Base-by-base conservation (phyloP, 23 tunicate species). In the Ascidia mentula region DNA sequence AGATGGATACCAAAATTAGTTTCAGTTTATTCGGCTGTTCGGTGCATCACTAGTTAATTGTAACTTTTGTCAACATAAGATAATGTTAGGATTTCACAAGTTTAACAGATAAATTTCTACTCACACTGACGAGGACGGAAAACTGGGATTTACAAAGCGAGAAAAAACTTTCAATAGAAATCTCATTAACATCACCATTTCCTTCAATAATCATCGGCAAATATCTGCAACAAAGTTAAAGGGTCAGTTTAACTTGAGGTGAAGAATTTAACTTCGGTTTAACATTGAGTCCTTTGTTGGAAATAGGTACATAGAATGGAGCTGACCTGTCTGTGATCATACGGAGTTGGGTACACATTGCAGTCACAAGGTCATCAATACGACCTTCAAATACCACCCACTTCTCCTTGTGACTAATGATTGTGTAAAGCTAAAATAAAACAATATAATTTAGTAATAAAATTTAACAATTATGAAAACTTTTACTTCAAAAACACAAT, bases 291-390 rank as follows among this genome's bases (percentile, higher is more conserved):
- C n/a, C n/a, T n/a, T n/a, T n/a, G n/a, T n/a, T n/a, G n/a, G n/a
- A n/a, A n/a, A n/a, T n/a, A n/a, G n/a, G n/a, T n/a, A n/a, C n/a
- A n/a, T n/a, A n/a, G n/a, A n/a, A n/a, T n/a, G 24, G 22, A 53
- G 65, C 2, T 53, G 46, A 82, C 86, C 86, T 46, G 46, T 82
- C 86, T 5, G 72, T 46, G 31, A 77, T 79, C 93, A 88, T 88
- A 12, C 93, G 77, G 6, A 88, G 26, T 33, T 82, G 93, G 8
- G 85, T 88, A 78, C 86, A 69, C 30, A 79, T 81, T 28, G 93
- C 72, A 30, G 93, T 82, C 18, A 88, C 74, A 8, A 88, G 60
- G 31, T 81, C 83, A 53, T 88, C 87, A 40, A 88, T 77, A 46
- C 79, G 34, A 5, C 80, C 88, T 46, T 77, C 59, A 15, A 88